These are phyloP conservation scores for Andrena minutula DNA, from an alignment of 2,888 invertebrate species.

Conservation along the genomic window DNA sequence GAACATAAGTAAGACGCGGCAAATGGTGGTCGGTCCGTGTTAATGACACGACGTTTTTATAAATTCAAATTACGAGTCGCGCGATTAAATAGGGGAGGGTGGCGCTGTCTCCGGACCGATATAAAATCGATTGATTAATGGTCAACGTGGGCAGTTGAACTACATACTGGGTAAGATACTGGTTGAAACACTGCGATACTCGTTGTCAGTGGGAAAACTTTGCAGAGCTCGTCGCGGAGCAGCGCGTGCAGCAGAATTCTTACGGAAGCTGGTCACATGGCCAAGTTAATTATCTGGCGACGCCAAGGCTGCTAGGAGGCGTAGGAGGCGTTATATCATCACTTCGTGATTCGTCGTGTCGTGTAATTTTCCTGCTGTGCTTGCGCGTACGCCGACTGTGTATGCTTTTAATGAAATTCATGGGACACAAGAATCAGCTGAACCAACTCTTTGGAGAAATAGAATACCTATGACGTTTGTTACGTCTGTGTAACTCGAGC, in stretches of 20 bases:
- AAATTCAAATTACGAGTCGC: conserved; percentile 64
- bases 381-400: conserved; percentile 4
- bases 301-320: conserved; percentile 57
- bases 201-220: neutral
- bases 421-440: neutral
- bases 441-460: too few relatives aligned
- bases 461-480: too few relatives aligned
- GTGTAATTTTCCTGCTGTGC: conserved; percentile 33
- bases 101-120: conserved; percentile 32
- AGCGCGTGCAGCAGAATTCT: conserved; percentile 40
- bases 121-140: neutral
- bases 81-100: conserved; percentile 50
- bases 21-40: conserved; percentile 58
- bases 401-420: conserved; percentile 1
- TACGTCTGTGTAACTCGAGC: too few relatives aligned
- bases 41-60: conserved; percentile 64
- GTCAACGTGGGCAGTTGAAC: neutral
- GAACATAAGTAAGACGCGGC: conserved; percentile 68
- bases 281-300: conserved; percentile 66
- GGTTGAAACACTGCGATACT: neutral
- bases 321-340: conserved; percentile 67
- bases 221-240: neutral
- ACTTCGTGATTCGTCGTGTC: conserved; percentile 60
- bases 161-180: neutral
- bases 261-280: conserved; percentile 43